A percentile compares a stretch with the other conserved stretches of the same genome.
Evolutionary conservation across 2,888 invertebrate genomes (phyloP).

Genomic region (Pyrrhosoma nymphula): DNA sequence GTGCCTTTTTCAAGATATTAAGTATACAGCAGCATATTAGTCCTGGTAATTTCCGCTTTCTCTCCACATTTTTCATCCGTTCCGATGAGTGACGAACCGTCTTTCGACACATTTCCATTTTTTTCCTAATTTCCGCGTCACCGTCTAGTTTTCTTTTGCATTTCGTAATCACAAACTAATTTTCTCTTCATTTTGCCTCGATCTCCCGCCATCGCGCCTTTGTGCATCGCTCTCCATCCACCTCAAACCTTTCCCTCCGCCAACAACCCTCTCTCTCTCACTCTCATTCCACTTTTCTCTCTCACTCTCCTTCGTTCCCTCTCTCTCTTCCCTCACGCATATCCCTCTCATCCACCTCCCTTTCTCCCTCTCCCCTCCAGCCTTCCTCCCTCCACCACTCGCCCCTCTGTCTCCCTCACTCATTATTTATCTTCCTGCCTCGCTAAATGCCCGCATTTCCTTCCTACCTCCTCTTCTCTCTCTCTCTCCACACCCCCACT

Average conservation of each 20-base stretch:
- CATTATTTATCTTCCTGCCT: constrained; percentile 25
- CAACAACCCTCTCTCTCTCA: neutral
- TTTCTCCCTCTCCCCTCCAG: neutral
- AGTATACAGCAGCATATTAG: neutral
- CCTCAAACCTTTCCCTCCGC: neutral
- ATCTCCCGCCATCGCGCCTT: neutral
- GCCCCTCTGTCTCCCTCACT: neutral
- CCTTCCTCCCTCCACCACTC: no score
- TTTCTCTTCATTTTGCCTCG: neutral
- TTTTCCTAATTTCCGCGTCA: neutral
- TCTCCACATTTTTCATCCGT: neutral
- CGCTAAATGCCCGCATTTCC: constrained; percentile 36
- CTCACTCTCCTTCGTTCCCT: neutral
- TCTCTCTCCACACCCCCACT: neutral
- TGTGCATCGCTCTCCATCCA: neutral
- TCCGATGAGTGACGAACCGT: neutral
- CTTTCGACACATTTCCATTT: neutral
- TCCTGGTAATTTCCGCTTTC: constrained; percentile 5
- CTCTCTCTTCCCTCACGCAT: neutral
- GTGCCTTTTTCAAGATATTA: no score
- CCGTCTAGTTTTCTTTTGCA: neutral
- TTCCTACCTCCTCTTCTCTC: neutral
- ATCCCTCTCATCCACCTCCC: neutral
- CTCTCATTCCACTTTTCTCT: no score
- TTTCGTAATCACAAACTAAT: neutral